A percentile compares a stretch with the other conserved stretches of the same genome.
Conservation (phyloP, 1,140 invertebrate genomes). For the Sinella curviseta region DNA sequence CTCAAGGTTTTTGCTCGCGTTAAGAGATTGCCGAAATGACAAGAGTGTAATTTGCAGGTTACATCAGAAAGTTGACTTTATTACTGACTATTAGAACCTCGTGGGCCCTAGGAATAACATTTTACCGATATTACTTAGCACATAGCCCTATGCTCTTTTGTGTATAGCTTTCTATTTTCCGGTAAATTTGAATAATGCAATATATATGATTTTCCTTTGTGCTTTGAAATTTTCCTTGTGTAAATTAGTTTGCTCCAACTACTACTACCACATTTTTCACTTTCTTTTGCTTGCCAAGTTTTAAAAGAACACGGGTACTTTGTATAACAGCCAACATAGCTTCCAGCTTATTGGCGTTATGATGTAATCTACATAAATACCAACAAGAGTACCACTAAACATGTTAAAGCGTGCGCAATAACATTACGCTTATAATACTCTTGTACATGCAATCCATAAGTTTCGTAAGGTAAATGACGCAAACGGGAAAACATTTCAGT, state of each 20-base stretch:
- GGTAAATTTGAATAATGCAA: neutral
- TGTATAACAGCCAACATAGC: neutral
- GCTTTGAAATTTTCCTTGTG: neutral
- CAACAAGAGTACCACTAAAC: neutral
- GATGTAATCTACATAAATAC: neutral
- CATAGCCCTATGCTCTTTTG: too few species aligned
- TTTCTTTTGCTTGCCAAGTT: neutral
- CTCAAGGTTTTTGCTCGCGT: too few species aligned
- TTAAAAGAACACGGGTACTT: neutral
- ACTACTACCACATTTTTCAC: neutral
- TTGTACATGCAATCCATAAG: too few species aligned
- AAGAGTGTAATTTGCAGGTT: too few species aligned
- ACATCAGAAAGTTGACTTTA: too few species aligned
- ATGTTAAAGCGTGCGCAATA: too few species aligned
- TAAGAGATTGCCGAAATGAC: too few species aligned
- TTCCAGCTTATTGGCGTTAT: neutral
- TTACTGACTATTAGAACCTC: too few species aligned
- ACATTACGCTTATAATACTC: too few species aligned
- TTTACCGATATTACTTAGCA: too few species aligned
- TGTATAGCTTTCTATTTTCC: neutral
- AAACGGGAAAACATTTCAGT: neutral
- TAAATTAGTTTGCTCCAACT: neutral
- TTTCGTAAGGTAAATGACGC: neutral
- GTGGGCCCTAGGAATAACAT: too few species aligned
- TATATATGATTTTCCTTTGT: too few species aligned